These are phyloP conservation scores for Trachelus tabidus DNA, from an alignment of 2,888 invertebrate species.

Conservation along the genomic window DNA sequence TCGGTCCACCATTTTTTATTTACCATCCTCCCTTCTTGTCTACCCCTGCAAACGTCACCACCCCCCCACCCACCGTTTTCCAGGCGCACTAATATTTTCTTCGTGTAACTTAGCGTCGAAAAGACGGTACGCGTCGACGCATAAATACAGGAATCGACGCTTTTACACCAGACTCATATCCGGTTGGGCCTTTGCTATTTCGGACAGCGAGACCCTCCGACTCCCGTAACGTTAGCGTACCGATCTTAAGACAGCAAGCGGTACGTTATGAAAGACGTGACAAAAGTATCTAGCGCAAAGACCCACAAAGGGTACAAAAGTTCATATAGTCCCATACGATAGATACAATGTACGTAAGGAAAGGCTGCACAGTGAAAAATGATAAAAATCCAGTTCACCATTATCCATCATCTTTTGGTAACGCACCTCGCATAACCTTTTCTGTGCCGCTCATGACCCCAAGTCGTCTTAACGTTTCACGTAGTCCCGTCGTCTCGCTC, in stretches of 20 bases:
- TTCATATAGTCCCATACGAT: neutral
- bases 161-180: neutral
- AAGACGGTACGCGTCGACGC: neutral
- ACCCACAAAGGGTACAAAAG: neutral
- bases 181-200: neutral
- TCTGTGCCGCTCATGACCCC: neutral
- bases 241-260: neutral
- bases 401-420: neutral
- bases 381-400: neutral
- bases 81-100: neutral
- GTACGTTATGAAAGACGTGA: neutral
- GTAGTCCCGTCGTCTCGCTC: neutral
- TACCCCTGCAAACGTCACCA: conserved; percentile 11
- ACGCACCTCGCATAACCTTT: neutral
- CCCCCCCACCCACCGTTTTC: neutral
- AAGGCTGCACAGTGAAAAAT: neutral
- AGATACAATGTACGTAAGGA: no score
- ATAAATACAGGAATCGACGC: neutral
- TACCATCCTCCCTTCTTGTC: neutral
- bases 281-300: neutral
- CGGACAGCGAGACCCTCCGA: neutral
- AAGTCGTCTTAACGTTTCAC: neutral
- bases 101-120: neutral
- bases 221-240: neutral
- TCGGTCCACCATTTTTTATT: conserved; percentile 25